phyloP scores from a whole-genome alignment of 64 coral and sea anemone genomes.

The Stichodactyla mertensii region DNA sequence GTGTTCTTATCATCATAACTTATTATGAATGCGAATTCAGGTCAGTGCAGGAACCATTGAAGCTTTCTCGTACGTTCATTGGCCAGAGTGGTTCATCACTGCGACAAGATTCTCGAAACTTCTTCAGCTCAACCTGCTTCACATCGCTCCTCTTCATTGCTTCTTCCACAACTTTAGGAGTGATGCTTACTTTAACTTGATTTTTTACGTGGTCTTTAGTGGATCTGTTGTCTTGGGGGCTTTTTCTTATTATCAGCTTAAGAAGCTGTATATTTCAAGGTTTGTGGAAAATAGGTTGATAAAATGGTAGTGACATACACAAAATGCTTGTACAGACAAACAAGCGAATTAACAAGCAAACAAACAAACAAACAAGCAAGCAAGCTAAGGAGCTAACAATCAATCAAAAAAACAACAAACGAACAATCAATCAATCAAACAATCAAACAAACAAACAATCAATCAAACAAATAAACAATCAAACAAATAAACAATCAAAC shows the following conservation, averaged over 20 bases:
- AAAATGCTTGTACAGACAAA: too few species aligned
- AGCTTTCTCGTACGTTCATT: constrained; percentile 18
- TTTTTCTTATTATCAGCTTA: not conserved
- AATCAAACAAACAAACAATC: too few species aligned
- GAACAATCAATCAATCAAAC: too few species aligned
- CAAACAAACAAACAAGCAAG: too few species aligned
- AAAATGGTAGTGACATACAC: too few species aligned
- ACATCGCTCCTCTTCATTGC: constrained; percentile 26
- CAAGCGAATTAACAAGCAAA: too few species aligned
- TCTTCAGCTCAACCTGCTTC: constrained; percentile 36
- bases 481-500: too few species aligned
- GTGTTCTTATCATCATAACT: too few species aligned
- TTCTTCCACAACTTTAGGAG: not conserved
- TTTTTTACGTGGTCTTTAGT: constrained; percentile 10
- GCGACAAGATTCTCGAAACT: constrained; percentile 18
- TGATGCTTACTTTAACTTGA: constrained; percentile 16
- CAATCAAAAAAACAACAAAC: too few species aligned
- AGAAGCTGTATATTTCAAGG: not conserved
- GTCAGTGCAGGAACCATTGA: constrained; percentile 24
- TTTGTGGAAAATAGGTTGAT: not conserved
- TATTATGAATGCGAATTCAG: not conserved
- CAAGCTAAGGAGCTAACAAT: too few species aligned
- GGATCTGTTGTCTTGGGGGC: not conserved
- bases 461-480: too few species aligned
- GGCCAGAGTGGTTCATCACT: constrained; percentile 16